phyloP scores from a whole-genome alignment of 37 sponge, comb jelly and placozoan genomes.

The Aphrocallistes beatrix region DNA sequence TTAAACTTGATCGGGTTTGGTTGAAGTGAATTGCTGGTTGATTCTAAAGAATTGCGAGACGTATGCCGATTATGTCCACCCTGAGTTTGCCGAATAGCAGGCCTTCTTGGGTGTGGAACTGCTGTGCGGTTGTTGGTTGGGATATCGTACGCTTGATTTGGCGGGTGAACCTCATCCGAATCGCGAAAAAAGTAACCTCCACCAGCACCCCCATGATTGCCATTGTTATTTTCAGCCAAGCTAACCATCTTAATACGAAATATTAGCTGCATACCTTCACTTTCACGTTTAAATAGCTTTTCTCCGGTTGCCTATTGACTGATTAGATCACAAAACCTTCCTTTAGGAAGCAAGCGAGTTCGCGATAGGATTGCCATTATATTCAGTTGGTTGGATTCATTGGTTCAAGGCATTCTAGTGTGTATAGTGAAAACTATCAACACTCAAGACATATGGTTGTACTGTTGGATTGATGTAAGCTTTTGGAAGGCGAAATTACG shows the following conservation, averaged over 20 bases:
- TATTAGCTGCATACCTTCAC: too few species aligned
- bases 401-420: background rate
- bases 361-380: background rate
- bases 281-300: too few species aligned
- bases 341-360: slow-evolving; percentile 8
- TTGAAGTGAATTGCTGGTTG: background rate
- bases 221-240: background rate
- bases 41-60: background rate
- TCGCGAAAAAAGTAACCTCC: background rate
- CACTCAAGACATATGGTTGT: background rate
- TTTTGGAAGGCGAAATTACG: background rate
- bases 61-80: background rate
- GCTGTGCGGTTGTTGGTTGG: background rate
- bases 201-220: background rate
- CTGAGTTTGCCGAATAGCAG: background rate
- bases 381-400: background rate
- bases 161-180: background rate
- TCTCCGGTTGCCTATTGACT: too few species aligned
- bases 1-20: background rate
- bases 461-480: background rate
- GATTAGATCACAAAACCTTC: background rate
- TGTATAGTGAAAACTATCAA: background rate
- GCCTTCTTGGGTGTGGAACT: background rate
- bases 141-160: background rate
- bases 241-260: background rate